Conservation (phyloP, 2,797 vertebrate species). For the Lacerta viridis region DNA sequence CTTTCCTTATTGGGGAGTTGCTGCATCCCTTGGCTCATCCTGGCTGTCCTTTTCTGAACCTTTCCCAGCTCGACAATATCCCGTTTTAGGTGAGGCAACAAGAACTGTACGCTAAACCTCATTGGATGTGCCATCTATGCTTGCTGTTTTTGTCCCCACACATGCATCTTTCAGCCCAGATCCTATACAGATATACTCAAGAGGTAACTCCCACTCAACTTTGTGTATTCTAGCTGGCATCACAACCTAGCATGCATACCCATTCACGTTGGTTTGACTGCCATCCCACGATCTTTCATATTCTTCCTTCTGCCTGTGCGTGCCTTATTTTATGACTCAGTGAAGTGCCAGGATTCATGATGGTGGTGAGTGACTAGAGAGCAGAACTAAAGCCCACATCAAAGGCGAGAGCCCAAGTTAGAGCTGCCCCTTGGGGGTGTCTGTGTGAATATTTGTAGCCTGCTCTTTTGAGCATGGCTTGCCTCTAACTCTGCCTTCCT, state of each 20-base stretch:
- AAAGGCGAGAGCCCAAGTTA: constrained; percentile 11
- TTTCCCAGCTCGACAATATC: too few relatives aligned
- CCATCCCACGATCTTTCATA: not conserved
- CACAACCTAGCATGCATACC: not conserved
- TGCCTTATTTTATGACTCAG: not conserved
- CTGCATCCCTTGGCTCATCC: too few relatives aligned
- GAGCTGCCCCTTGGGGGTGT: constrained; percentile 27
- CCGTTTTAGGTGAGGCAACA: too few relatives aligned
- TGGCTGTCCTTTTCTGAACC: too few relatives aligned
- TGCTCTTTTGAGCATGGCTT: constrained; percentile 5
- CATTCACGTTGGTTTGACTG: not conserved
- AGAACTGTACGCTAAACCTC: not conserved
- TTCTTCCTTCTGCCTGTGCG: not conserved
- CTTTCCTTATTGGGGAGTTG: too few relatives aligned
- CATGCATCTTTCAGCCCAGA: not conserved
- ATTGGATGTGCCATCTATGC: not conserved
- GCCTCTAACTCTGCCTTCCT: not conserved
- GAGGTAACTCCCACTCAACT: not conserved
- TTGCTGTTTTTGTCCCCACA: not conserved
- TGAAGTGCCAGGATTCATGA: not conserved
- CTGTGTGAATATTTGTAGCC: constrained; percentile 11
- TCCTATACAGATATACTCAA: not conserved
- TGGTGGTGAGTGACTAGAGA: not conserved
- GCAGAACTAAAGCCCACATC: not conserved
- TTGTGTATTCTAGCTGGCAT: not conserved